A percentile compares a stretch with the other conserved stretches of the same genome.
Conservation (phyloP, 2,888 invertebrate genomes). For the Unio delphinus region DNA sequence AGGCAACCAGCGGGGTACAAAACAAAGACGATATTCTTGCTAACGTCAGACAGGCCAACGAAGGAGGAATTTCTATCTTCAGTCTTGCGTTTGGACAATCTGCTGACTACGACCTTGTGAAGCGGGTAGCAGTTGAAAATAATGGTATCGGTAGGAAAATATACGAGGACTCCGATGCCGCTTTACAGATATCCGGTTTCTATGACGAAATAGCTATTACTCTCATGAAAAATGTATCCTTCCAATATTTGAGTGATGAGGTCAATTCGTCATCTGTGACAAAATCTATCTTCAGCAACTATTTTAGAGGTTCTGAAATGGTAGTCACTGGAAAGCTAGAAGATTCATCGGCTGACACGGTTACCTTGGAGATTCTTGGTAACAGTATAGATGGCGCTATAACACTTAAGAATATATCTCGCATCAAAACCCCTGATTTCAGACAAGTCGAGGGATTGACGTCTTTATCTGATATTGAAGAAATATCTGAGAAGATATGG, state of each 20-base stretch:
- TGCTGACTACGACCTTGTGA: conserved; percentile 49
- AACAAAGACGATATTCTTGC: conserved; percentile 55
- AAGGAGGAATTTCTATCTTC: conserved; percentile 37
- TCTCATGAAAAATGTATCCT: conserved; percentile 78
- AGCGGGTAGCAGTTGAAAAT: conserved; percentile 75
- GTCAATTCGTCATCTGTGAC: conserved; percentile 48
- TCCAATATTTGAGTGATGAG: conserved; percentile 74
- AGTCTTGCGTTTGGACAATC: conserved; percentile 48
- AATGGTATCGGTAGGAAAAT: conserved; percentile 81
- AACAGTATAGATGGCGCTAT: conserved; percentile 17
- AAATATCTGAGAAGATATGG: conserved; percentile 56
- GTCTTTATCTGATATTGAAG: conserved; percentile 10
- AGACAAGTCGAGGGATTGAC: conserved; percentile 6
- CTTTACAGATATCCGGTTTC: conserved; percentile 79
- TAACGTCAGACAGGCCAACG: conserved; percentile 46
- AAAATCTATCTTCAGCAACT: conserved; percentile 26
- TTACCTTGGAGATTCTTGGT: conserved; percentile 21
- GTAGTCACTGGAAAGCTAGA: conserved; percentile 37
- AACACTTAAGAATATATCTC: conserved; percentile 8
- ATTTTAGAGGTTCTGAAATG: conserved; percentile 39
- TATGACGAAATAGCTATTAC: conserved; percentile 80
- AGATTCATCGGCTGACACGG: conserved; percentile 6
- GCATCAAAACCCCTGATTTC: conserved; percentile 4
- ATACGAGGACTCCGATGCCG: conserved; percentile 82
- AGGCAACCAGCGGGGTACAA: conserved; percentile 69